Base-by-base conservation (phyloP, 2,797 vertebrate genomes). In the Sebastes aleutianus region DNA sequence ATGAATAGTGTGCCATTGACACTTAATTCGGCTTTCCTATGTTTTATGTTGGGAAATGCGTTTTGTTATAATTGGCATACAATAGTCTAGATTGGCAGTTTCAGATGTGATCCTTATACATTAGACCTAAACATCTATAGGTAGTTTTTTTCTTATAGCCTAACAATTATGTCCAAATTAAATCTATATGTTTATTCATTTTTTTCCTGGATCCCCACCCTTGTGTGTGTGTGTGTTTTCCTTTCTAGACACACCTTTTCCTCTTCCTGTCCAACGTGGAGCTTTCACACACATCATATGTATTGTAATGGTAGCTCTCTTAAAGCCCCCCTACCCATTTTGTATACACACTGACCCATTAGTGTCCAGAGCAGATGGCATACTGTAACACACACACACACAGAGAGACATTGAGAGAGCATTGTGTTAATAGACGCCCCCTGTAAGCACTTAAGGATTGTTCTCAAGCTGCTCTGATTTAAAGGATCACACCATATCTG, bases 201-300 rank as follows among this genome's bases (percentile, higher is more conserved):
- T 36, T 36, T 67, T 58, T 43, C 47, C n/a, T 62, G 63, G 5
- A 56, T 59, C 70, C 47, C 27, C 64, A 27, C 7, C 26, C 11
- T 36, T 77, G 34, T 70, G 50, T 75, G 53, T 77, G 10, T 36
- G 10, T 82, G 63, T 70, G 9, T 84, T 78, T 70, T 74, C 32
- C 74, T 78, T 78, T 69, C 53, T 68, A 32, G 77, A 81, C 87
- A 87, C 86, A 89, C 80, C 86, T 87, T 89, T 92, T 90, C 84
- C 72, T 74, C 85, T 92, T 95, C 91, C 90, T 92, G 91, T 84
- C 89, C 90, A 93, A 64, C 86, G 89, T 93, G 91, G 91, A 92
- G 79, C 85, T 79, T 57, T 1, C 70, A 79, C 27, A 27, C 74
- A 79, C 82, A 90, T 76, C 78, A 70, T 66, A 85, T 68, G 57